Evolutionary conservation across 2,797 vertebrate species (phyloP).

Genomic region (Zenarchopterus dispar): DNA sequence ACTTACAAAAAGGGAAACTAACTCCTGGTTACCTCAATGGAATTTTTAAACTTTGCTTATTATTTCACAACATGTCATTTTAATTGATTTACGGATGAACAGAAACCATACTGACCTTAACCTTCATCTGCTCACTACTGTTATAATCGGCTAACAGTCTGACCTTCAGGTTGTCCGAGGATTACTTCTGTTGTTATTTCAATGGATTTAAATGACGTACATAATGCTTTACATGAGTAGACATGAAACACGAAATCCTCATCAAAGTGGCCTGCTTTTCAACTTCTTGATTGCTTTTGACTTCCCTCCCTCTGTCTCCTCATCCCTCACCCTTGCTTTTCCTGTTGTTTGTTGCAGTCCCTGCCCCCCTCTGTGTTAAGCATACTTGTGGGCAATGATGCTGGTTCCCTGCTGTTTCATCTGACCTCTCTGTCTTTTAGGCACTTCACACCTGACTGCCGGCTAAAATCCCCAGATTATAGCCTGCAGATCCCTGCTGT

Average conservation of each 20-base stretch:
- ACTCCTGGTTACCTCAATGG: neutral
- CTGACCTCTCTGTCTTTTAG: constrained; percentile 57
- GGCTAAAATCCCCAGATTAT: constrained; percentile 58
- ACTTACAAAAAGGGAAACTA: neutral
- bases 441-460: constrained; percentile 65
- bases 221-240: neutral
- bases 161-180: neutral
- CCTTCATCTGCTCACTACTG: neutral
- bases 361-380: constrained; percentile 29
- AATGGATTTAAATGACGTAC: neutral
- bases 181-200: neutral
- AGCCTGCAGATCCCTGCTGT: constrained; percentile 45
- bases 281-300: constrained; percentile 14
- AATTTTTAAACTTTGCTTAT: neutral
- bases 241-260: neutral
- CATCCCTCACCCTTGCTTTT: constrained; percentile 2
- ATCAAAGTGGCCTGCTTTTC: neutral
- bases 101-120: neutral
- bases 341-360: constrained; percentile 40
- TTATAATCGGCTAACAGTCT: constrained; percentile 13
- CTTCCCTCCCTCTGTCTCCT: constrained; percentile 5
- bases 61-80: neutral
- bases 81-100: neutral
- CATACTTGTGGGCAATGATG: constrained; percentile 31
- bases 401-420: constrained; percentile 49